These are phyloP conservation scores for Orchesella flavescens DNA, from an alignment of 2,888 invertebrate genomes.

Conservation along the genomic window DNA sequence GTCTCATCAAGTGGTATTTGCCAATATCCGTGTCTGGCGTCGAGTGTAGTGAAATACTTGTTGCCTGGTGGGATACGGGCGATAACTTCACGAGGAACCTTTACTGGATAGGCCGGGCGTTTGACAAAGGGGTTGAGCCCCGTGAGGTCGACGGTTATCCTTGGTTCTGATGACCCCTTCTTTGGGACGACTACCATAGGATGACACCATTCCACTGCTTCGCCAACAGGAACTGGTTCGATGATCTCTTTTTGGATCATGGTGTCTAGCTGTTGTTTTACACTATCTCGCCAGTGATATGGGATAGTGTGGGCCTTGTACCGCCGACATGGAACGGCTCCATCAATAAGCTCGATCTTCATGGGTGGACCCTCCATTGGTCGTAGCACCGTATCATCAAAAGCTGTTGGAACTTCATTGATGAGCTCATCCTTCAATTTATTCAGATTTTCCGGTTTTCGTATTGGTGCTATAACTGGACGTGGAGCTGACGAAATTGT, in stretches of 20 bases:
- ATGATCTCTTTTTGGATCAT: constrained; percentile 18
- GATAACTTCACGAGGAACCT: constrained; percentile 16
- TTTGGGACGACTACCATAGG: constrained; percentile 42
- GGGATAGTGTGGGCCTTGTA: constrained; percentile 14
- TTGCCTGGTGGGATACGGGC: constrained; percentile 16
- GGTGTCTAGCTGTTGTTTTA: constrained; percentile 16
- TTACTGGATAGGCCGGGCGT: constrained; percentile 6
- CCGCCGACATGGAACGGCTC: constrained; percentile 10
- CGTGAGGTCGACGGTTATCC: constrained; percentile 26
- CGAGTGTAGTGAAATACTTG: constrained; percentile 10
- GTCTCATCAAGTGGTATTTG: background rate
- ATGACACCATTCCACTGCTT: constrained; percentile 34
- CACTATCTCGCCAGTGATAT: constrained; percentile 15
- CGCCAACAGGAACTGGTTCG: constrained; percentile 26
- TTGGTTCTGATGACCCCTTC: constrained; percentile 16
- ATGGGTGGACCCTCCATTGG: constrained; percentile 19
- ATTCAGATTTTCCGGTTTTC: no score
- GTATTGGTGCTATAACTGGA: no score
- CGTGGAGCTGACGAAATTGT: no score
- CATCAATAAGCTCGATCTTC: background rate
- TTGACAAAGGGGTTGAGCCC: constrained; percentile 14
- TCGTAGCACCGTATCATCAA: constrained; percentile 10
- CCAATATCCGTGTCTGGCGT: constrained; percentile 12
- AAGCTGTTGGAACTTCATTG: background rate
- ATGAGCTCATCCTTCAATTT: no score